These are phyloP conservation scores for Crepidodera aurea DNA, from an alignment of 2,888 invertebrate species.

Conservation along the genomic window DNA sequence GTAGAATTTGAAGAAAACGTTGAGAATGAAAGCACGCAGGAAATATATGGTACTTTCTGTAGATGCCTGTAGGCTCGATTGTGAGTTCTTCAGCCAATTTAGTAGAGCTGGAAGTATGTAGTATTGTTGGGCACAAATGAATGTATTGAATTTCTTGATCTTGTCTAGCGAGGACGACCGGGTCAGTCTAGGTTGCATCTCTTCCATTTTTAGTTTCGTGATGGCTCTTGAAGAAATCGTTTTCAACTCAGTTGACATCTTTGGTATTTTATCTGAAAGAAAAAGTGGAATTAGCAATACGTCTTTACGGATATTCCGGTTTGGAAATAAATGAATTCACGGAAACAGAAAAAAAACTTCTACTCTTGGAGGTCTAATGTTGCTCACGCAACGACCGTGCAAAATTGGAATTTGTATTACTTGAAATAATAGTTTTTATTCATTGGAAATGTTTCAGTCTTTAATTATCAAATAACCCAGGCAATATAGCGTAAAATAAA, in stretches of 20 bases:
- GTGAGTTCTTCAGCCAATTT: slow-evolving; percentile 54
- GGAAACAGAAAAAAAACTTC: background rate
- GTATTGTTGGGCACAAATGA: slow-evolving; percentile 57
- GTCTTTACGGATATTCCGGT: background rate
- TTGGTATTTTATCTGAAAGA: slow-evolving; percentile 37
- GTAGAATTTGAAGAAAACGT: slow-evolving; percentile 43
- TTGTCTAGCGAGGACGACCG: slow-evolving; percentile 55
- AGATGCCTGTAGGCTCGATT: slow-evolving; percentile 48
- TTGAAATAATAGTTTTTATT: too few relatives aligned
- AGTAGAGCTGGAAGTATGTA: slow-evolving; percentile 54
- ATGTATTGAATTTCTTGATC: slow-evolving; percentile 55
- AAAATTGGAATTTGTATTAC: background rate
- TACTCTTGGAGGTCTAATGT: background rate
- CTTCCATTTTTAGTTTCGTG: slow-evolving; percentile 37
- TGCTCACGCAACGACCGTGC: background rate
- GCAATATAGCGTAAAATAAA: too few relatives aligned
- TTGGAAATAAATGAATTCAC: background rate
- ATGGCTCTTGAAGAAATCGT: slow-evolving; percentile 33
- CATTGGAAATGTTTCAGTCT: too few relatives aligned
- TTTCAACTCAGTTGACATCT: slow-evolving; percentile 44
- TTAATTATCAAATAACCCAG: too few relatives aligned
- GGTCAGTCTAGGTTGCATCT: slow-evolving; percentile 47
- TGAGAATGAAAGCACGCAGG: slow-evolving; percentile 47
- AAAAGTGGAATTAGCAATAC: background rate
- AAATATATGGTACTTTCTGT: slow-evolving; percentile 50